These are phyloP conservation scores for Aphelenchoides bicaudatus DNA, from an alignment of 2,888 invertebrate genomes.

Conservation along the genomic window DNA sequence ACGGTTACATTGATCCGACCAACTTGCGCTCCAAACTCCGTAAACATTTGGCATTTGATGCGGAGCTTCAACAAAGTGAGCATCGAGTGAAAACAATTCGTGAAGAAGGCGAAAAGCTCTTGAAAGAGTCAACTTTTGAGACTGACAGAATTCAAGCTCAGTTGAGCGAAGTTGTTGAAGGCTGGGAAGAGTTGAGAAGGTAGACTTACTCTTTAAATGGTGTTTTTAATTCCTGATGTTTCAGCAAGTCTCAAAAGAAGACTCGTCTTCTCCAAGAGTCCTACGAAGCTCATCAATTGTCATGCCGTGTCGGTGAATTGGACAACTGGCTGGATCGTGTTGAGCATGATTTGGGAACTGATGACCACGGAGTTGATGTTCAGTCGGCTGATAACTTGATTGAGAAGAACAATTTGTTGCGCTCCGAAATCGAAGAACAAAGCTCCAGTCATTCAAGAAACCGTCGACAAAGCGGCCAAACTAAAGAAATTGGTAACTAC, in stretches of 20 bases:
- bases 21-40: slow-evolving; percentile 70
- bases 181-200: slow-evolving; percentile 79
- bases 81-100: slow-evolving; percentile 60
- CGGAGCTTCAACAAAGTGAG: slow-evolving; percentile 84
- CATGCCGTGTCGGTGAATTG: slow-evolving; percentile 78
- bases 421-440: slow-evolving; percentile 49
- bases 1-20: slow-evolving; percentile 87
- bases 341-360: slow-evolving; percentile 73
- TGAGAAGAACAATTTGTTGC: slow-evolving; percentile 62
- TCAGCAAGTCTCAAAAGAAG: slow-evolving; percentile 71
- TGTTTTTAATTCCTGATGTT: slow-evolving; percentile 7
- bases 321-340: slow-evolving; percentile 82
- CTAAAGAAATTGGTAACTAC: slow-evolving; percentile 15
- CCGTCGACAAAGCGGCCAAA: slow-evolving; percentile 30
- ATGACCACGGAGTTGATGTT: slow-evolving; percentile 68
- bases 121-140: slow-evolving; percentile 80
- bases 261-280: slow-evolving; percentile 49
- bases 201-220: slow-evolving; percentile 18
- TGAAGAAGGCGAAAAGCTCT: slow-evolving; percentile 64
- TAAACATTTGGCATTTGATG: slow-evolving; percentile 88
- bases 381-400: slow-evolving; percentile 44
- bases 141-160: slow-evolving; percentile 71
- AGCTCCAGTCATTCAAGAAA: slow-evolving; percentile 65
- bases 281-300: slow-evolving; percentile 51
- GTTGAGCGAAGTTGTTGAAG: slow-evolving; percentile 77